Evolutionary conservation across 1,140 invertebrate species (phyloP), one percentile per base, ranked within the genome.

Genomic region (Branchinecta lynchi): DNA sequence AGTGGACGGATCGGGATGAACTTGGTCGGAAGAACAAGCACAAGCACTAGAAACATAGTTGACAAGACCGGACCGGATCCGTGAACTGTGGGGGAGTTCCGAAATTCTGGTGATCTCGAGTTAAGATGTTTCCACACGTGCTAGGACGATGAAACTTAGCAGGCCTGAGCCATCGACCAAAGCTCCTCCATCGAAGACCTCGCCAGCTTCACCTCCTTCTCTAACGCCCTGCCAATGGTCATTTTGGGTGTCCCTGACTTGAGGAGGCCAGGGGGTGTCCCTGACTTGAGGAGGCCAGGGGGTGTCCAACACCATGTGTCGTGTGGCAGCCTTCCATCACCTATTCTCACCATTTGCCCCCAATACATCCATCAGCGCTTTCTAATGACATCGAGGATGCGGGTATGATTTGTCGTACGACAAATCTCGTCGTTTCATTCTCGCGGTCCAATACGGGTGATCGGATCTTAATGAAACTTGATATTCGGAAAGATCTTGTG

Each of bases 181-280:
- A 51, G n/a, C 46, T 51, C 46, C 46, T 51, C 46, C 46, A 51
- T 51, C 46, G n/a, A 51, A 51, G 46, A 51, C 46, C 46, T 51
- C 46, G 46, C n/a, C 46, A 51, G n/a, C 46, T 51, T 51, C n/a
- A n/a, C 46, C 46, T 51, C 46, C 46, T 51, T 51, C 46, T 51
- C 46, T 51, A 51, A 51, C 46, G n/a, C n/a, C 46, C 46, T 51
- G 9, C 46, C 46, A 51, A n/a, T 51, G 46, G 46, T 51, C 46
- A 51, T 51, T 51, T 51, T 51, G 46, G 46, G 46, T 51, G 9
- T 51, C n/a, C n/a, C n/a, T n/a, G n/a, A n/a, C n/a, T n/a, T n/a
- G n/a, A n/a, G n/a, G n/a, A n/a, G n/a, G n/a, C n/a, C n/a, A n/a
- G n/a, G n/a, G n/a, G n/a, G n/a, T n/a, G n/a, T n/a, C n/a, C 46